Conservation (phyloP, 2,797 vertebrate genomes). For the Zonotrichia albicollis region DNA sequence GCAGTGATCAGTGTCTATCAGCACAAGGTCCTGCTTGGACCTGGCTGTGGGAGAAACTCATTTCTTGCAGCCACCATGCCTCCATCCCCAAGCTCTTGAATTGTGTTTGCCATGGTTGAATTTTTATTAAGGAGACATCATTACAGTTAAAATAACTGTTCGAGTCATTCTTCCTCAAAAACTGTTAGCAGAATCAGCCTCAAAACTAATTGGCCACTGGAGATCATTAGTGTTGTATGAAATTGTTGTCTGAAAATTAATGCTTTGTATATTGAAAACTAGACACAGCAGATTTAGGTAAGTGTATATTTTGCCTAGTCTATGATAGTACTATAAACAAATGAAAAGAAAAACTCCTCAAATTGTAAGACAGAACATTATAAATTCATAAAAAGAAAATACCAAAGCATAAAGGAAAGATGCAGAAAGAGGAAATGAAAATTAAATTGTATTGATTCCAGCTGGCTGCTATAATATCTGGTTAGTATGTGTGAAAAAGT, state of each 20-base stretch:
- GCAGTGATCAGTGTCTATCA: background rate
- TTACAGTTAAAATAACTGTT: background rate
- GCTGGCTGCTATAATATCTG: background rate
- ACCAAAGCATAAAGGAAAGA: background rate
- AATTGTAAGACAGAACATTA: background rate
- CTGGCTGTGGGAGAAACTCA: background rate
- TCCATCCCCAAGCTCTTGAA: background rate
- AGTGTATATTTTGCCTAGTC: background rate
- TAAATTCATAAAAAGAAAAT: conserved; percentile 2
- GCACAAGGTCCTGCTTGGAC: background rate
- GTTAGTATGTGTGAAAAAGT: background rate
- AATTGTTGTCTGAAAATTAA: background rate
- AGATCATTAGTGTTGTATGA: background rate
- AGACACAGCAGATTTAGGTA: background rate
- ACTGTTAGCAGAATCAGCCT: background rate
- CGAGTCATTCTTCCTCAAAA: background rate
- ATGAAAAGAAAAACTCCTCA: background rate
- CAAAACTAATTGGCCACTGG: background rate
- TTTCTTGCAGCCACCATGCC: background rate
- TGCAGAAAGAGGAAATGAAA: background rate
- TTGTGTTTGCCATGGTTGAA: background rate
- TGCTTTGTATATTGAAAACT: background rate
- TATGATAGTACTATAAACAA: background rate
- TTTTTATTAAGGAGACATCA: background rate
- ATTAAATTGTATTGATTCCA: conserved; percentile 34